Base-by-base conservation (phyloP, 2,888 invertebrate genomes). In the Agrilus cyanescens region DNA sequence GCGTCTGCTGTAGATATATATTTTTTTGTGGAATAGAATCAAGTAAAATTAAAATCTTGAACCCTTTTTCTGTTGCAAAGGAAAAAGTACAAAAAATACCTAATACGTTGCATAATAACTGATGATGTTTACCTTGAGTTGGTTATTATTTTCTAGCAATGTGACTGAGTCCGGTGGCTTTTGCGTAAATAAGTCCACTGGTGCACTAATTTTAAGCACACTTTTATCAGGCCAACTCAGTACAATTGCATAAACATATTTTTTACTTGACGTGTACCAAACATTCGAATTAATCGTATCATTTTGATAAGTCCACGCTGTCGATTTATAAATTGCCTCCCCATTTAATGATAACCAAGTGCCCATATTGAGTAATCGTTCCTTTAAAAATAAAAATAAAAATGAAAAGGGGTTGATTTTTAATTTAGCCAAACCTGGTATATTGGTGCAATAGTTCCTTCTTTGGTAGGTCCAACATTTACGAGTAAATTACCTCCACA, bases 391-490 rank as follows among this genome's bases (percentile, higher is more conserved):
- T n/a, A n/a, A n/a, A n/a, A n/a, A n/a, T n/a, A n/a, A n/a, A n/a
- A n/a, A n/a, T n/a, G n/a, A n/a, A n/a, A 18, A 18, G 18, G 18
- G 18, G 5, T 18, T 18, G n/a, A n/a, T n/a, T n/a, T n/a, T n/a
- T n/a, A n/a, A 20, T 10, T 5, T 4, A 4, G 20, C 10, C 10
- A n/a, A n/a, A 25, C 25, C 66, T 87, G 81, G 65, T 81, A 88
- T 57, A 90, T 80, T 0, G 85, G 83, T 6, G 73, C 61, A 50
- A 90, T 88, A 6, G 78, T 78, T 8, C 90, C 90, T 54, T 85
- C 84, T 55, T 81, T 82, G 0, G 86, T 86, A 12, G 89, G 89
- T 0, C 89, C 88, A 10, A 89, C 74, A 57, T 90, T 89, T 58
- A 85, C 74, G 6, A 85, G 61, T 7, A 78, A 69, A 56, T 85